Conservation (phyloP, 37 sponge, comb jelly and placozoan genomes). For the Amphimedon queenslandica region DNA sequence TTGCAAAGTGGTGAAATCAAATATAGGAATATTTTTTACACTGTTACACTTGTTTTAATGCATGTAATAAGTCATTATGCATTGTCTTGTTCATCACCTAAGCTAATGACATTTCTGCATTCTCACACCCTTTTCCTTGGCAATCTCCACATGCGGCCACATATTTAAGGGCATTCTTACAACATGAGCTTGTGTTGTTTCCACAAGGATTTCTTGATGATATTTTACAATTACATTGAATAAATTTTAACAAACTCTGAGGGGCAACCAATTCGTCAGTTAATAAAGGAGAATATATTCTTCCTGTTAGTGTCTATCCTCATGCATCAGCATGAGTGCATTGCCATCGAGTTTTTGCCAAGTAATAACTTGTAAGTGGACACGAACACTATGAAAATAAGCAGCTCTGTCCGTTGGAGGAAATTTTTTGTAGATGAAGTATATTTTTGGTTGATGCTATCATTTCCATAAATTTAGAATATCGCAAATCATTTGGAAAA, state of each 20-base stretch:
- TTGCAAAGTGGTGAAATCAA: too few relatives aligned
- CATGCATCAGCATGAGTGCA: constrained; percentile 21
- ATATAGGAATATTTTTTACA: too few relatives aligned
- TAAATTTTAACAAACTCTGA: constrained; percentile 19
- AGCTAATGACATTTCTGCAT: too few relatives aligned
- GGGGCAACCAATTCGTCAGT: constrained; percentile 29
- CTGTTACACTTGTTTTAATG: too few relatives aligned
- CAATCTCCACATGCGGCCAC: constrained; percentile 30
- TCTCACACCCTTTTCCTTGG: too few relatives aligned
- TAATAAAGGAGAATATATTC: constrained; percentile 8
- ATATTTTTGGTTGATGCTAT: constrained; percentile 23
- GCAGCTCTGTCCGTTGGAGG: constrained; percentile 50
- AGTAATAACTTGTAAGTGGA: constrained; percentile 37
- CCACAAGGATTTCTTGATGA: constrained; percentile 40
- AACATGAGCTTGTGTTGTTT: constrained; percentile 14
- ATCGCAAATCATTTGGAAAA: constrained; percentile 22
- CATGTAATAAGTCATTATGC: too few relatives aligned
- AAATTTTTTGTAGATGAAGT: constrained; percentile 33
- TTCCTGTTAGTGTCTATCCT: constrained; percentile 29
- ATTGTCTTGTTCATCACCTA: too few relatives aligned
- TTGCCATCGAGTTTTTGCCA: constrained; percentile 15
- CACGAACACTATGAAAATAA: constrained; percentile 32
- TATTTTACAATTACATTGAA: constrained; percentile 26
- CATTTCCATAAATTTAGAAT: constrained; percentile 50
- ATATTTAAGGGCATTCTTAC: constrained; percentile 15